Conservation (phyloP, 2,797 vertebrate species). For the Octomys mimax region DNA sequence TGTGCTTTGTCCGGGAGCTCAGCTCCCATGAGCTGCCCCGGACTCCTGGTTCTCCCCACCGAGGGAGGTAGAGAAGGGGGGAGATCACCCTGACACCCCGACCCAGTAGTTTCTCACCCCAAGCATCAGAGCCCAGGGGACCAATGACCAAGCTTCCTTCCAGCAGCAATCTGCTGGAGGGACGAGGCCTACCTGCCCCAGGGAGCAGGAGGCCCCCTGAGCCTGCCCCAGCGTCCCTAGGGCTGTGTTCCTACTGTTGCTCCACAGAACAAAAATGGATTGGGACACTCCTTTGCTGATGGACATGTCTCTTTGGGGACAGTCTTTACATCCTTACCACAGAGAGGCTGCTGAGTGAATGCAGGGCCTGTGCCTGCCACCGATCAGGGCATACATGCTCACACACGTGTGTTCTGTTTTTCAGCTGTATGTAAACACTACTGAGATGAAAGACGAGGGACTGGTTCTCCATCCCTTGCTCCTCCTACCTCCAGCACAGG, state of each 20-base stretch:
- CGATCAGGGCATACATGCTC: neutral
- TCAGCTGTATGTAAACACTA: neutral
- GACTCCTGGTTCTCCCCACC: neutral
- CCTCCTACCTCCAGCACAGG: neutral
- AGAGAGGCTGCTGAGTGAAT: neutral
- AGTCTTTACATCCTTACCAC: neutral
- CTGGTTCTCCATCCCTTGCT: neutral
- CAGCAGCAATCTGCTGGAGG: neutral
- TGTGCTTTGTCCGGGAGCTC: neutral
- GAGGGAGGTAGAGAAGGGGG: constrained; percentile 9
- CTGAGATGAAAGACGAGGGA: neutral
- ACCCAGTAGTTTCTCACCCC: neutral
- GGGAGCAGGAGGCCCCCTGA: neutral
- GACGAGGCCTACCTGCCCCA: neutral
- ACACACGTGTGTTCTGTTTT: neutral
- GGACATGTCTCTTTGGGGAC: neutral
- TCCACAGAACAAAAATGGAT: neutral
- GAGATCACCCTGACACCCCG: neutral
- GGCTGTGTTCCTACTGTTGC: neutral
- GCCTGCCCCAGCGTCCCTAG: neutral
- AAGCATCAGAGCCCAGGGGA: neutral
- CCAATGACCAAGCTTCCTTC: neutral
- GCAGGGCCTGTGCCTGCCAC: neutral
- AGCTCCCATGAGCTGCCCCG: neutral
- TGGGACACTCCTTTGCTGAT: neutral